Evolutionary conservation across 2,888 invertebrate genomes (phyloP).

Genomic region (Mimumesa dahlbomi): DNA sequence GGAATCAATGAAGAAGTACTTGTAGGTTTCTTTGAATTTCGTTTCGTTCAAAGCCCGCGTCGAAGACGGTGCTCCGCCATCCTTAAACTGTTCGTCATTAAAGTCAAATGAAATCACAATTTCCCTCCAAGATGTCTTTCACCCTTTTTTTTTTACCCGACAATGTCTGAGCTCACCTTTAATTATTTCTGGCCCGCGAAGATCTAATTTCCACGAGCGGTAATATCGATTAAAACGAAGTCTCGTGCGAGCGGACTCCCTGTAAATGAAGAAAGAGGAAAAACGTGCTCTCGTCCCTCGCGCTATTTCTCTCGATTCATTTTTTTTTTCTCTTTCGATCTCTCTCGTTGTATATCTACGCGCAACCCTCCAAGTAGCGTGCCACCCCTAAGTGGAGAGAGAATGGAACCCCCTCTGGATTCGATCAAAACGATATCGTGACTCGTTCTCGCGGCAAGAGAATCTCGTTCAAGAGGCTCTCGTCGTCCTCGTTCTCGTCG

Average conservation of each 20-base stretch:
- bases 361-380: slow-evolving; percentile 4
- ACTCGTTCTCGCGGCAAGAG: slow-evolving; percentile 25
- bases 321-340: not conserved
- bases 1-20: too few relatives aligned
- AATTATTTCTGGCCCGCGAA: slow-evolving; percentile 48
- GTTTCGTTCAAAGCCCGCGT: not conserved
- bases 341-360: slow-evolving; percentile 12
- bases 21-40: slow-evolving; percentile 7
- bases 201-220: slow-evolving; percentile 42
- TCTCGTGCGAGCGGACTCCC: slow-evolving; percentile 1
- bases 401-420: slow-evolving; percentile 20
- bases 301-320: not conserved
- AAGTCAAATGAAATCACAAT: slow-evolving; percentile 63
- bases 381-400: not conserved
- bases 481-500: slow-evolving; percentile 5
- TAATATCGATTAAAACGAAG: slow-evolving; percentile 47
- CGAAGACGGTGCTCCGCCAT: not conserved
- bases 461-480: slow-evolving; percentile 25
- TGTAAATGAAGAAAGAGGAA: slow-evolving; percentile 7
- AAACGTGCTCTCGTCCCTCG: not conserved
- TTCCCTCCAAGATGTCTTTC: slow-evolving; percentile 59
- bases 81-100: slow-evolving; percentile 40
- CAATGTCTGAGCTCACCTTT: slow-evolving; percentile 8
- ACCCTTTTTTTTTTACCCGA: slow-evolving; percentile 28
- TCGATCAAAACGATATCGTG: slow-evolving; percentile 36